A percentile compares a stretch with the other conserved stretches of the same genome.
These are phyloP conservation scores for Sarcophaga subvicina DNA, from an alignment of 2,888 invertebrate genomes.

Conservation along the genomic window DNA sequence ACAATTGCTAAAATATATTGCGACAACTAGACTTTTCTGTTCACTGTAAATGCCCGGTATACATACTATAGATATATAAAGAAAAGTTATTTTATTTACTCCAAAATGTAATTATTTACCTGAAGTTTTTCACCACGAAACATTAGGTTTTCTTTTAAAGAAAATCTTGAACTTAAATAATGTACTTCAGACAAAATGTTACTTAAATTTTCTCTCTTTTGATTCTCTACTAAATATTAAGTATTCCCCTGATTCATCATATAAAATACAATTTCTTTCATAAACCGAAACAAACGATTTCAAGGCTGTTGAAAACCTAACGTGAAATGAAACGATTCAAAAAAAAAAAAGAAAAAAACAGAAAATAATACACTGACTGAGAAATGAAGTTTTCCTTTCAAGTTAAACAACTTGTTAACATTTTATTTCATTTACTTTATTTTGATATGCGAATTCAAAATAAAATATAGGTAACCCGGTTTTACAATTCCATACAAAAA, in stretches of 20 bases:
- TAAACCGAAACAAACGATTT: constrained; percentile 31
- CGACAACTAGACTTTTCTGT: too few relatives aligned
- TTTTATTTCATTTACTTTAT: constrained; percentile 44
- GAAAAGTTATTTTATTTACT: too few relatives aligned
- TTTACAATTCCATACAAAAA: constrained; percentile 40
- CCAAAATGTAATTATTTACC: too few relatives aligned
- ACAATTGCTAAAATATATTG: too few relatives aligned
- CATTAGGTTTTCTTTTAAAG: too few relatives aligned
- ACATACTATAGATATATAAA: too few relatives aligned
- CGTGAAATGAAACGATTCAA: background rate
- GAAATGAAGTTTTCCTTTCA: constrained; percentile 33
- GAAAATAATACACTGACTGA: constrained; percentile 5
- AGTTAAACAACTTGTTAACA: constrained; percentile 64
- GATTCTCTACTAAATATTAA: too few relatives aligned
- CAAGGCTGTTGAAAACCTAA: constrained; percentile 42
- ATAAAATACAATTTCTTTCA: constrained; percentile 11
- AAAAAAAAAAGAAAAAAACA: constrained; percentile 3
- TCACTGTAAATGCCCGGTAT: too few relatives aligned
- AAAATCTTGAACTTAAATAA: background rate
- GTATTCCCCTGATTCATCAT: too few relatives aligned
- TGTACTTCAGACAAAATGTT: background rate
- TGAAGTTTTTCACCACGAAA: too few relatives aligned
- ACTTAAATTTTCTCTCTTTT: background rate
- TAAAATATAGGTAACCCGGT: constrained; percentile 66
- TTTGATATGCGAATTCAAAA: constrained; percentile 49